Base-by-base conservation (phyloP, 1,140 invertebrate species). In the Acromyrmex heyeri region DNA sequence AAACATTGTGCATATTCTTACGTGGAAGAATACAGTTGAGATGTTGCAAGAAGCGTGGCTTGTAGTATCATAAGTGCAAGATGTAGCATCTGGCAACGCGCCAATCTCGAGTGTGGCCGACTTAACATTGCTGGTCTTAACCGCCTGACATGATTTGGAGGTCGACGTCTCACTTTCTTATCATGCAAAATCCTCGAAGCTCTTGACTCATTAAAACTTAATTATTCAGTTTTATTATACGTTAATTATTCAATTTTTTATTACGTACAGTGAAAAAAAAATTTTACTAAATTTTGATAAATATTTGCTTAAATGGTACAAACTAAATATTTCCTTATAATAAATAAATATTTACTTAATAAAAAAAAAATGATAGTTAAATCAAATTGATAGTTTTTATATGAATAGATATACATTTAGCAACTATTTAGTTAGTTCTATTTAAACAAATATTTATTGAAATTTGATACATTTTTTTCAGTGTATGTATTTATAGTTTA, bases 11-110 rank as follows among this genome's bases (percentile, higher is more conserved):
- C 53, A 24, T 59, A 62, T 73, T 73, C 79, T 50, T 83, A 69
- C 55, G 67, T 61, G 69, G 67, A 61, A 61, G 38, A 24, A 38
- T 75, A 57, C 62, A 72, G 79, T 55, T 30, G 48, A 48, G 79
- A 73, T 73, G 55, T 83, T 55, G 79, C 70, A 83, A 83, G 55
- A 83, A 73, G 53, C 48, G n/a, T 55, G 50, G 53, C 38, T 34
- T 34, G 79, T 24, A 50, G 69, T 44, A 18, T 75, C 69, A 61
- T 61, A 83, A 83, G 69, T 73, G 69, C 69, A 61, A 83, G 79
- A 73, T 75, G 79, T 30, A 75, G 55, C 79, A 62, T 83, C 70
- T 83, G 79, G 79, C 79, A n/a, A 50, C 8, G 14, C 38, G 79
- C 79, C 79, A 83, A 50, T 75, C 18, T 48, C 69, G 70, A 30